Evolutionary conservation across 2,888 invertebrate genomes (phyloP), one percentile per base, ranked within the genome.

Genomic region (Phaonia tiefii): DNA sequence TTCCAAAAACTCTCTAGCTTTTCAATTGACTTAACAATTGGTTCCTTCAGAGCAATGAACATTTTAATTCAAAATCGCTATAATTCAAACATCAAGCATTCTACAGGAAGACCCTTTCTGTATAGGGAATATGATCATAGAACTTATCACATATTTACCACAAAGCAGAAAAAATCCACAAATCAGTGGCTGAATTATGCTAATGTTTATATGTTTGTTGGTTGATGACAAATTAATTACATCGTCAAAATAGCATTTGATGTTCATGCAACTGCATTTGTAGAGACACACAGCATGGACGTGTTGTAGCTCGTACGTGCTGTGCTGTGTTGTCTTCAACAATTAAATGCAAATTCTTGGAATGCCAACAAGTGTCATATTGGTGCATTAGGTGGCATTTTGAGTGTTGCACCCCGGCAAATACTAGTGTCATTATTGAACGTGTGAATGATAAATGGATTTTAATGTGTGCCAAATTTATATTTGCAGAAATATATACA

Each of bases 181-280:
- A 22, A 20, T 22, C 17, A 42, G n/a, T 31, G 31, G 2, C 46
- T 10, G 11, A 60, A 60, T 60, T 60, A 60, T 60, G 60, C 8
- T 60, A 1, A 13, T 44, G 44, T 10, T 37, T 10, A 37, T 37
- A 7, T 10, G 37, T 37, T 7, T 37, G 44, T 54, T 22, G 31
- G 31, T 37, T 66, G 67, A 67, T 51, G 67, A 67, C 49, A 51
- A 31, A 67, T 67, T 67, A 67, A 67, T 67, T 67, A 51, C 67
- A 67, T 67, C 25, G 31, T 37, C 67, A 20, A 67, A 17, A 49
- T 26, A 15, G 37, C 37, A 26, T 31, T 58, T 58, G 8, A 37
- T 58, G 58, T 26, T 1, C 15, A 22, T 15, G 5, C 56, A 26
- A 44, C 3, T 54, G 7, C 13, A 25, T 54, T 10, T 25, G 25